Percentiles rank a stretch among this genome's conserved stretches.
Conservation (phyloP, 2,113 vertebrate genomes). For the Camelus dromedarius region DNA sequence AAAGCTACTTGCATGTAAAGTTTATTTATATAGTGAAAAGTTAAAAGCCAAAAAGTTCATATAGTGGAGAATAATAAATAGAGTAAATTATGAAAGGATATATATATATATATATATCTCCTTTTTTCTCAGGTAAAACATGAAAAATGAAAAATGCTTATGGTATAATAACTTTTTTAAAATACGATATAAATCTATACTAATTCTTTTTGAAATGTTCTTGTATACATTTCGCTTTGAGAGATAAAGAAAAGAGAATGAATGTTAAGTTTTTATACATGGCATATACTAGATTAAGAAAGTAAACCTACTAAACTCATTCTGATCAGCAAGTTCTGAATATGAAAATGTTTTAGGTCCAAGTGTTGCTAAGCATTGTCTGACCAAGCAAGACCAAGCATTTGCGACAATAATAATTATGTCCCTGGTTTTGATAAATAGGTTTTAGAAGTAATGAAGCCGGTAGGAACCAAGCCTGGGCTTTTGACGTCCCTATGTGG, state of each 20-base stretch:
- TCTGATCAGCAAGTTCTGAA: background rate
- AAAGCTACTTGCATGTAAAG: background rate
- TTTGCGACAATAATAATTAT: background rate
- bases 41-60: background rate
- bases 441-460: background rate
- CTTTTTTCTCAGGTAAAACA: background rate
- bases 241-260: background rate
- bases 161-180: background rate
- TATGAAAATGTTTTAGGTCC: background rate
- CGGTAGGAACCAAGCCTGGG: background rate
- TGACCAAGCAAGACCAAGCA: background rate
- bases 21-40: constrained; percentile 9
- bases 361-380: background rate
- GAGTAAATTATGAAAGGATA: background rate
- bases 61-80: background rate
- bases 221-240: background rate
- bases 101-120: background rate
- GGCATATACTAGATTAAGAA: background rate
- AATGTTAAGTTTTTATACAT: background rate
- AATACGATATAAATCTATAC: background rate
- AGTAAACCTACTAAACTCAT: background rate
- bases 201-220: background rate
- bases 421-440: background rate
- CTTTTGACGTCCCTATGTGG: background rate
- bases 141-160: background rate